Evolutionary conservation across 2,113 vertebrate genomes (phyloP).

Genomic region (Odobenus rosmarus): DNA sequence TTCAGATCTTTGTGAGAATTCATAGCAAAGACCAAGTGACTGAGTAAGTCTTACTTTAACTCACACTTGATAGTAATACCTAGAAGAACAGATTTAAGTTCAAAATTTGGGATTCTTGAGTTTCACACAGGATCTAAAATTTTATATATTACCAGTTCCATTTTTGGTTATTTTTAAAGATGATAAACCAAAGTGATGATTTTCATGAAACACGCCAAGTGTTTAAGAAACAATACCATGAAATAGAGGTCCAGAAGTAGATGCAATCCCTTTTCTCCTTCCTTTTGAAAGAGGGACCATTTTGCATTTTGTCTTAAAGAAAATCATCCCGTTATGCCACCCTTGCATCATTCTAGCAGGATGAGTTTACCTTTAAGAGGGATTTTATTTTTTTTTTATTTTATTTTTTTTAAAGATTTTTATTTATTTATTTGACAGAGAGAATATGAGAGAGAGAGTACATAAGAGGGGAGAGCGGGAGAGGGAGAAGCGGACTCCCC

Average conservation of each 20-base stretch:
- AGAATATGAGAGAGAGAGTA: no score
- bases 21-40: neutral
- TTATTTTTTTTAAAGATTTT: no score
- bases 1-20: constrained; percentile 27
- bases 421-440: no score
- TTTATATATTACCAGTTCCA: constrained; percentile 13
- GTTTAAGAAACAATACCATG: constrained; percentile 12
- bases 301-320: constrained; percentile 27
- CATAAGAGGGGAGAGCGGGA: no score
- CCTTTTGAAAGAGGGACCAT: neutral
- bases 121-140: constrained; percentile 20
- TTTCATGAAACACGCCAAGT: constrained; percentile 12
- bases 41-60: constrained; percentile 20
- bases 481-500: no score
- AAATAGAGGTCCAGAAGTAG: neutral
- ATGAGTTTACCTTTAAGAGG: constrained; percentile 52
- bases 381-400: no score
- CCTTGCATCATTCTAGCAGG: neutral
- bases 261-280: neutral
- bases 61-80: neutral
- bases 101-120: constrained; percentile 20
- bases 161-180: constrained; percentile 52
- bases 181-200: neutral
- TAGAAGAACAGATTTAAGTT: constrained; percentile 1
- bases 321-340: neutral